Evolutionary conservation across 2,888 invertebrate genomes (phyloP).

Genomic region (Epinotia bilunana): DNA sequence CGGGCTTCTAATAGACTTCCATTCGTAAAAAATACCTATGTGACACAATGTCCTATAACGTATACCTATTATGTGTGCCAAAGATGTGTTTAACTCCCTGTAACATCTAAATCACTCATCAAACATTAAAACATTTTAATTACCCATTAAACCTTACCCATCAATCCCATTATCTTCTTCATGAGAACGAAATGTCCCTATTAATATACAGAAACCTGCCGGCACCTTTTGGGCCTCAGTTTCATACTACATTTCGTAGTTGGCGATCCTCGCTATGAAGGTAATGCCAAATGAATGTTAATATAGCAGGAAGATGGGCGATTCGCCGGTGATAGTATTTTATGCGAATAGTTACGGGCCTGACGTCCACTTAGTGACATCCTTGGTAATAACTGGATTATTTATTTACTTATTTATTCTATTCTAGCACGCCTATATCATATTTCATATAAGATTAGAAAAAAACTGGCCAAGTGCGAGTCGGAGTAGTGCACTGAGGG

Average conservation of each 20-base stretch:
- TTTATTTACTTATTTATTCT: constrained; percentile 8
- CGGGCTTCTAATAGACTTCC: too few relatives aligned
- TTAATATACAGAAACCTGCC: constrained; percentile 8
- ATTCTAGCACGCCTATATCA: background rate
- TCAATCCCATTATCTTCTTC: constrained; percentile 14
- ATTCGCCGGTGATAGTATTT: constrained; percentile 31
- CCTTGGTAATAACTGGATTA: constrained; percentile 4
- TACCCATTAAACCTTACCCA: constrained; percentile 10
- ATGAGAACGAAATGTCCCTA: constrained; percentile 20
- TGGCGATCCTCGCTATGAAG: constrained; percentile 12
- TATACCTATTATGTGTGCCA: too few relatives aligned
- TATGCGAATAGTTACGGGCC: constrained; percentile 25
- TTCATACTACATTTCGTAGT: background rate
- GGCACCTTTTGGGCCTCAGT: constrained; percentile 10
- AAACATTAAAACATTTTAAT: constrained; percentile 4
- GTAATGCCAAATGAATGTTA: constrained; percentile 29
- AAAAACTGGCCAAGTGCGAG: too few relatives aligned
- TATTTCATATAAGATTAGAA: too few relatives aligned
- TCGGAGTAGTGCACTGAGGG: too few relatives aligned
- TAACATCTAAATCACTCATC: background rate
- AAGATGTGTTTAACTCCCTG: too few relatives aligned
- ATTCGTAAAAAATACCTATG: too few relatives aligned
- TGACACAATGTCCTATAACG: too few relatives aligned
- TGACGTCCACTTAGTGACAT: background rate
- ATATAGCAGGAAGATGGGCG: constrained; percentile 21